Percentiles rank a stretch among this genome's conserved stretches.
Evolutionary conservation across 2,113 vertebrate genomes (phyloP).

Genomic region (Riparia riparia): DNA sequence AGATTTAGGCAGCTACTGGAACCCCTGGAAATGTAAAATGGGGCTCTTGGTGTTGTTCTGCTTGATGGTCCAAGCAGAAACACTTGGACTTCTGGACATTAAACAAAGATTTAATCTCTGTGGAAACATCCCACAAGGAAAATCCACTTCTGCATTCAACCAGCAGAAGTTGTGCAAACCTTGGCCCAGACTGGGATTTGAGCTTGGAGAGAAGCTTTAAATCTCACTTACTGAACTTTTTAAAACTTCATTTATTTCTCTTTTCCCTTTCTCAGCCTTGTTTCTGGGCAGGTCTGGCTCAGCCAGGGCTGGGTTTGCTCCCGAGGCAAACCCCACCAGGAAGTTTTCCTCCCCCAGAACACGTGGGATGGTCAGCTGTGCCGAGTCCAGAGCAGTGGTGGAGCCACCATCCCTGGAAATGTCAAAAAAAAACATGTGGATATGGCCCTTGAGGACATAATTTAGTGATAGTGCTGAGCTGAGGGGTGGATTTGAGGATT

Average conservation of each 20-base stretch:
- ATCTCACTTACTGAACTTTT: not conserved
- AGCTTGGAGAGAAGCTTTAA: not conserved
- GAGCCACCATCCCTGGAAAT: not conserved
- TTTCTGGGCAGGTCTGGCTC: not conserved
- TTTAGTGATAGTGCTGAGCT: not conserved
- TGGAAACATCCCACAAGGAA: not conserved
- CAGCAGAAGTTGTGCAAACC: not conserved
- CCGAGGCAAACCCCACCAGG: accelerated
- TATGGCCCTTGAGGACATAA: not conserved
- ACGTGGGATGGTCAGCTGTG: not conserved
- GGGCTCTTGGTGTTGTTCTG: not conserved
- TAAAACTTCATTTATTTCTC: not conserved
- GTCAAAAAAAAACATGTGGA: accelerated
- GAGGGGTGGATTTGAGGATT: not conserved
- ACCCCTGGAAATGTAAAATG: not conserved
- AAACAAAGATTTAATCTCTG: not conserved
- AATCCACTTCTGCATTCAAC: not conserved
- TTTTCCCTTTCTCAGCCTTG: not conserved
- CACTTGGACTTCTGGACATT: not conserved
- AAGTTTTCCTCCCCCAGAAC: not conserved
- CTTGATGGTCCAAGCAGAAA: not conserved
- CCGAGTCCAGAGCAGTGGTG: not conserved
- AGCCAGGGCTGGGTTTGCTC: not conserved
- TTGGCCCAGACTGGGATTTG: not conserved
- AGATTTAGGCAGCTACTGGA: not conserved